These are phyloP conservation scores for Blastobasis lacticolella DNA, from an alignment of 2,888 invertebrate species.

Conservation along the genomic window DNA sequence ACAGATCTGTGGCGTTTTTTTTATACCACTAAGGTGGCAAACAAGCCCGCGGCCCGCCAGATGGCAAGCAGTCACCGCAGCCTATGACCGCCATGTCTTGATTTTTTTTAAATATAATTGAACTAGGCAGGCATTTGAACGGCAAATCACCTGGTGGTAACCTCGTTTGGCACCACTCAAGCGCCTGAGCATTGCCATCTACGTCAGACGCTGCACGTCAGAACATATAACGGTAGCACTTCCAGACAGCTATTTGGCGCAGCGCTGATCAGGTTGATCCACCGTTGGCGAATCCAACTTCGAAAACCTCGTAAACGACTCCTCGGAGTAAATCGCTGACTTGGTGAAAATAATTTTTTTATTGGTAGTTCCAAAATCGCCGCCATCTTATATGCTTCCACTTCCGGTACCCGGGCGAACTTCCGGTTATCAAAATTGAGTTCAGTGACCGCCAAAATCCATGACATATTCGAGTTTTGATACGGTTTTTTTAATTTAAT, in stretches of 20 bases:
- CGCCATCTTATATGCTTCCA: neutral
- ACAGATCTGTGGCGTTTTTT: too few species aligned
- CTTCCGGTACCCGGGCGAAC: neutral
- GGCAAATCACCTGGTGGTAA: too few species aligned
- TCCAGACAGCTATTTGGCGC: neutral
- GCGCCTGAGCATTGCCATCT: neutral
- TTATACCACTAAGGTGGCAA: too few species aligned
- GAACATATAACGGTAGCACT: neutral
- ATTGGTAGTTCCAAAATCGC: neutral
- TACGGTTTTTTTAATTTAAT: neutral
- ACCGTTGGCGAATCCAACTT: neutral
- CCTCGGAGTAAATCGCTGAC: neutral
- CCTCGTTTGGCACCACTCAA: neutral
- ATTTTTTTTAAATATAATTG: too few species aligned
- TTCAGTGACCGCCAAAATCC: neutral
- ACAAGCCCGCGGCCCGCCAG: too few species aligned
- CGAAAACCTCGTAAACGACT: neutral
- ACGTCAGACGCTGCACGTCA: conserved; percentile 1
- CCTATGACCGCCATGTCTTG: too few species aligned
- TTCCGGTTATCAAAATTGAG: neutral
- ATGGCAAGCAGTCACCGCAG: too few species aligned
- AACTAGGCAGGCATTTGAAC: too few species aligned
- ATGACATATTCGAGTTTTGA: neutral
- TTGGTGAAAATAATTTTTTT: neutral
- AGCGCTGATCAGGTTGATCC: neutral